Base-by-base conservation (phyloP, 92 coral and sea anemone species). In the Metridium senile region DNA sequence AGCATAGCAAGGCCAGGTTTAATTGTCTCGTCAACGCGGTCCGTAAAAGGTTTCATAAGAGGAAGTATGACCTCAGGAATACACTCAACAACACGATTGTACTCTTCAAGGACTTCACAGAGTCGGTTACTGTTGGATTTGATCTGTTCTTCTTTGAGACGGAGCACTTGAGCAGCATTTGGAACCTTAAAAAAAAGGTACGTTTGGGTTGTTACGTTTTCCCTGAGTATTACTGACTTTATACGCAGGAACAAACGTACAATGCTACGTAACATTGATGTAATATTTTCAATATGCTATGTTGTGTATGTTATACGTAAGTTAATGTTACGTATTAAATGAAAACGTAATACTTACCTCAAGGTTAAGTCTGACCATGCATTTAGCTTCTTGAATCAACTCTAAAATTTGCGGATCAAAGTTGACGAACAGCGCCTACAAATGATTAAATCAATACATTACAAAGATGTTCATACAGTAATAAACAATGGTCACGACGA, bases 361-460 rank as follows among this genome's bases (percentile, higher is more conserved):
- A 46, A 96, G 97, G 52, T 84, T 83, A 0, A 96, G 90, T 32
- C 99, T 68, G 22, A 82, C 76, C 99, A 96, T 96, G 74, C 99
- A 96, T 57, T 93, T 90, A 57, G 94, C 97, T 72, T 96, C 99
- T 70, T 93, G 97, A 61, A 96, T 89, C 51, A 96, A 74, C 86
- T 96, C 99, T 76, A 96, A 49, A 57, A 96, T 89, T 96, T 89
- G 99, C 0, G 97, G 99, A 86, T 96, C 99, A 82, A 92, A 92
- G 80, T 96, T 92, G 25, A 96, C 97, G 39, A 96, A 96, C 70
- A 96, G 82, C 74, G 88, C 81, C 98, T 94, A 62, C 29, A 77
- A 81, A 35, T 45, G 20, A 61, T 61, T 51, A 23, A 75, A n/a
- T n/a, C n/a, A n/a, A n/a, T n/a, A n/a, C n/a, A n/a, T n/a, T n/a